Evolutionary conservation across 2,113 vertebrate genomes (phyloP).

Genomic region (Laticauda colubrina): DNA sequence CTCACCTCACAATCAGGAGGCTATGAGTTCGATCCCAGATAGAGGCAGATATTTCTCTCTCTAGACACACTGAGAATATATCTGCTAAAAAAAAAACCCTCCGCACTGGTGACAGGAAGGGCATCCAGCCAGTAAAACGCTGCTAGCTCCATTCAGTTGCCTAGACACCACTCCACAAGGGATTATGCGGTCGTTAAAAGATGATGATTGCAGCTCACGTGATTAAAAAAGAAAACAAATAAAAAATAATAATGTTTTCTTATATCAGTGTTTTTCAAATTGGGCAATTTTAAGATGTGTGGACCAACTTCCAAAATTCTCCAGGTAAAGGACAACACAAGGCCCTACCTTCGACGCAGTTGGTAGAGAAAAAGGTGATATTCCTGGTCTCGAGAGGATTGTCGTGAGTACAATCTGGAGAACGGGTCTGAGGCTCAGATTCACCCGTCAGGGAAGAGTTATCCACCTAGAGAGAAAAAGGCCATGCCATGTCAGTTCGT

Average conservation of each 20-base stretch:
- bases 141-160: too few relatives aligned
- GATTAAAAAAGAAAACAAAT: too few relatives aligned
- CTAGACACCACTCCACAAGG: too few relatives aligned
- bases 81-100: too few relatives aligned
- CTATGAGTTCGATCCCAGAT: too few relatives aligned
- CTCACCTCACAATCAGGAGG: too few relatives aligned
- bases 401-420: constrained; percentile 25
- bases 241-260: neutral
- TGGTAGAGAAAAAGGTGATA: constrained; percentile 31
- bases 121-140: too few relatives aligned
- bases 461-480: constrained; percentile 9
- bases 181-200: too few relatives aligned
- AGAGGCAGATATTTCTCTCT: too few relatives aligned
- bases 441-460: constrained; percentile 30
- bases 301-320: neutral
- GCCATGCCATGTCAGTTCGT: neutral
- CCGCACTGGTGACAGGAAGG: too few relatives aligned
- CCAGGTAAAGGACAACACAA: neutral
- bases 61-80: too few relatives aligned
- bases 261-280: neutral
- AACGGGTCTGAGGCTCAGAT: constrained; percentile 28
- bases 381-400: constrained; percentile 27
- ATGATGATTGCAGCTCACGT: too few relatives aligned
- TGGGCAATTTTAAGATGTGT: neutral
- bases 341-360: constrained; percentile 19